A percentile compares a stretch with the other conserved stretches of the same genome.
These are phyloP conservation scores for Antechinus flavipes DNA, from an alignment of 2,113 vertebrate species.

Conservation along the genomic window DNA sequence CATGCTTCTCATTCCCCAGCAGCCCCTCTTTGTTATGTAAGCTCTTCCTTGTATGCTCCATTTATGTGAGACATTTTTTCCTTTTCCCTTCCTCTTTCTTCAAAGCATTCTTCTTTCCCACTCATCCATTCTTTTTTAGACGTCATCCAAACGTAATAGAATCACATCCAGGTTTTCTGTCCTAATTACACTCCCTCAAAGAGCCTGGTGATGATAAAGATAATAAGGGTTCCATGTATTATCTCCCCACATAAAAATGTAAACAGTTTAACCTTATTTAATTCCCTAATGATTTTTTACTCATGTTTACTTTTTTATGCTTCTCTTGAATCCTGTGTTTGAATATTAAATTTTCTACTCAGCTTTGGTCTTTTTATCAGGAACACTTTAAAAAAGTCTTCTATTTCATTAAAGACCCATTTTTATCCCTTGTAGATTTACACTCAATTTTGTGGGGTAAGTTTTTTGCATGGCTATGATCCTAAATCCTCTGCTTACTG, in stretches of 20 bases:
- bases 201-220: neutral
- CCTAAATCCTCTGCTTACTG: neutral
- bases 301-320: neutral
- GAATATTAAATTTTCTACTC: neutral
- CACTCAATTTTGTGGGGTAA: neutral
- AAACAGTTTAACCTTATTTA: neutral
- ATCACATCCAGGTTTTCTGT: neutral
- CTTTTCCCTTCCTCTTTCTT: neutral
- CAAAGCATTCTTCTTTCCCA: neutral
- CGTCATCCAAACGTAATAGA: neutral
- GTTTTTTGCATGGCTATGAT: neutral
- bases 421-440: neutral
- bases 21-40: neutral
- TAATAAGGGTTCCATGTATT: neutral
- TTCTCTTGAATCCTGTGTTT: neutral
- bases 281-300: neutral
- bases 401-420: neutral
- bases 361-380: neutral
- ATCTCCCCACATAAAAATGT: neutral
- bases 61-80: neutral
- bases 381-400: neutral
- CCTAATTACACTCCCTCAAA: neutral
- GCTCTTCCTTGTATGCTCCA: neutral
- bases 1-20: neutral
- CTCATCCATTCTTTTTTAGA: neutral